phyloP scores from a whole-genome alignment of 2,797 vertebrate species.

The Sparus aurata region DNA sequence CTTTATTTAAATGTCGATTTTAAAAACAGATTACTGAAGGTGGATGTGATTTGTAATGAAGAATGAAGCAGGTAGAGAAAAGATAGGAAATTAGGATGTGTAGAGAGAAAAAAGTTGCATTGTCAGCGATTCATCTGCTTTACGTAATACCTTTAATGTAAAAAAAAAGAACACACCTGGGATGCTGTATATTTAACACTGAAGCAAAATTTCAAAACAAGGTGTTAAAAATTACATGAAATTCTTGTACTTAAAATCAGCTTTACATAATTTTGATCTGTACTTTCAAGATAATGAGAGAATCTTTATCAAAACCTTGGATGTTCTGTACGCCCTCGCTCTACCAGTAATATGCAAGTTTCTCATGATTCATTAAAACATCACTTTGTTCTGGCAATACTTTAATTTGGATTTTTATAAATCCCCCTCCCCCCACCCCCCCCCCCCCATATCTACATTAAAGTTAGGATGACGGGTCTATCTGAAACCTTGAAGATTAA shows the following conservation, averaged over 20 bases:
- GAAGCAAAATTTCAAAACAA: background rate
- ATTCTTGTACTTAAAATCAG: constrained; percentile 30
- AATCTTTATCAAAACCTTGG: constrained; percentile 37
- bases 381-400: constrained; percentile 12
- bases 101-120: constrained; percentile 7
- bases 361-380: constrained; percentile 37
- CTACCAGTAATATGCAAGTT: constrained; percentile 8
- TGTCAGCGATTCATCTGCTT: constrained; percentile 11
- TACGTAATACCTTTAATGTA: background rate
- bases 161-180: background rate
- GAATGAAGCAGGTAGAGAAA: constrained; percentile 1
- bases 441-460: background rate
- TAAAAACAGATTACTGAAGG: background rate
- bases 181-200: constrained; percentile 19
- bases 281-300: constrained; percentile 19
- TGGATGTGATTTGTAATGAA: background rate
- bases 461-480: constrained; percentile 14
- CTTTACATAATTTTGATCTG: constrained; percentile 38
- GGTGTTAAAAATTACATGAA: constrained; percentile 35
- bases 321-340: constrained; percentile 15
- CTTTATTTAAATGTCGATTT: constrained; percentile 3
- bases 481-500: constrained; percentile 29
- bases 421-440: background rate
- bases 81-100: background rate
- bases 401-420: constrained; percentile 23